phyloP scores from a whole-genome alignment of 2,113 vertebrate genomes.

The Colaptes auratus region DNA sequence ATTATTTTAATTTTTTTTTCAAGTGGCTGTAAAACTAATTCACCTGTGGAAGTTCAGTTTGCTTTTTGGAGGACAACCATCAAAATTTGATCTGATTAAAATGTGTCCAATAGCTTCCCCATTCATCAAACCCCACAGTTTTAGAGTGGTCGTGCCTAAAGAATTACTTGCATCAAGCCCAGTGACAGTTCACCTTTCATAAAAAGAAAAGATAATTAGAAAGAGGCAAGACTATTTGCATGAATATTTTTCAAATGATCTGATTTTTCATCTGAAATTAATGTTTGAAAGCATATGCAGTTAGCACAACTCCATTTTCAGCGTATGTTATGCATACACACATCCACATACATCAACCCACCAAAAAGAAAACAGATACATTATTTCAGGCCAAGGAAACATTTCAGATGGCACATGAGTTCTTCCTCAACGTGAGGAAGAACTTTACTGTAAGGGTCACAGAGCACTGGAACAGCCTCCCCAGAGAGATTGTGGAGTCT shows the following conservation, averaged over 20 bases:
- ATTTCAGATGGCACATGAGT: not conserved
- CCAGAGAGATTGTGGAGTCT: no score
- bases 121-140: not conserved
- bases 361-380: not conserved
- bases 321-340: not conserved
- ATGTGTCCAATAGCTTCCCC: not conserved
- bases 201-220: not conserved
- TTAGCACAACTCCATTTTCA: not conserved
- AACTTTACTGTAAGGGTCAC: no score
- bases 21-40: slow-evolving; percentile 23
- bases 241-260: not conserved
- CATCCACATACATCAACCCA: not conserved
- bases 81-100: not conserved
- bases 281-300: not conserved
- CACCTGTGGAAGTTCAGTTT: not conserved
- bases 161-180: not conserved
- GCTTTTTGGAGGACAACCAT: not conserved
- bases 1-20: not conserved
- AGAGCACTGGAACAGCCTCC: no score
- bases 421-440: no score
- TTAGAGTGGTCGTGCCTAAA: not conserved
- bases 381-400: not conserved
- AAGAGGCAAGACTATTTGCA: not conserved
- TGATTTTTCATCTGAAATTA: not conserved
- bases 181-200: not conserved